phyloP scores from a whole-genome alignment of 2,888 invertebrate species.

The Acleris cristana region DNA sequence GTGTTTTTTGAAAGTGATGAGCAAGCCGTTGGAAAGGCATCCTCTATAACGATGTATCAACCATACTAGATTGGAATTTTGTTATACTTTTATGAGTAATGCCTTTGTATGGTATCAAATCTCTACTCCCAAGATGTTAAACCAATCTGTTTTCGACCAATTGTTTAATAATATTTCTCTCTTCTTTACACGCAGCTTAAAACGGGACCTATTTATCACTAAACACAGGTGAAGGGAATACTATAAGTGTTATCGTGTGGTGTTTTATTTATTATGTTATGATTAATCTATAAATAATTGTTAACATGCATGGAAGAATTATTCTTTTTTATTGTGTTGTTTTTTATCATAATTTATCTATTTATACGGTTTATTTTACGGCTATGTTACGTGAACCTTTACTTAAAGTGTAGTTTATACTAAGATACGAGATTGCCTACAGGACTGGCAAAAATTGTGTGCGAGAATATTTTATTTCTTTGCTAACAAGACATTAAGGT shows the following conservation, averaged over 20 bases:
- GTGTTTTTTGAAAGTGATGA: background rate
- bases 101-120: conserved; percentile 23
- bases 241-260: conserved; percentile 64
- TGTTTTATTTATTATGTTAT: conserved; percentile 53
- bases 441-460: conserved; percentile 2
- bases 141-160: conserved; percentile 42
- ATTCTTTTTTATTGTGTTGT: background rate
- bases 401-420: too few relatives aligned
- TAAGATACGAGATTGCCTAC: background rate
- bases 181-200: conserved; percentile 85
- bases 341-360: background rate
- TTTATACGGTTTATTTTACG: too few relatives aligned
- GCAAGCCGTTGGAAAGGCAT: background rate
- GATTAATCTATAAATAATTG: conserved; percentile 33
- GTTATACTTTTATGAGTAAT: background rate
- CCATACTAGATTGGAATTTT: background rate
- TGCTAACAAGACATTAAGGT: conserved; percentile 1
- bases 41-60: too few relatives aligned
- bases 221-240: conserved; percentile 82
- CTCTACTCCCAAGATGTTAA: conserved; percentile 21
- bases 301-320: conserved; percentile 16
- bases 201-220: conserved; percentile 84
- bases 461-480: background rate
- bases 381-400: too few relatives aligned
- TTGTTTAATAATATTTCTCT: conserved; percentile 76